phyloP scores from a whole-genome alignment of 2,888 invertebrate species.

The Apamea crenata region DNA sequence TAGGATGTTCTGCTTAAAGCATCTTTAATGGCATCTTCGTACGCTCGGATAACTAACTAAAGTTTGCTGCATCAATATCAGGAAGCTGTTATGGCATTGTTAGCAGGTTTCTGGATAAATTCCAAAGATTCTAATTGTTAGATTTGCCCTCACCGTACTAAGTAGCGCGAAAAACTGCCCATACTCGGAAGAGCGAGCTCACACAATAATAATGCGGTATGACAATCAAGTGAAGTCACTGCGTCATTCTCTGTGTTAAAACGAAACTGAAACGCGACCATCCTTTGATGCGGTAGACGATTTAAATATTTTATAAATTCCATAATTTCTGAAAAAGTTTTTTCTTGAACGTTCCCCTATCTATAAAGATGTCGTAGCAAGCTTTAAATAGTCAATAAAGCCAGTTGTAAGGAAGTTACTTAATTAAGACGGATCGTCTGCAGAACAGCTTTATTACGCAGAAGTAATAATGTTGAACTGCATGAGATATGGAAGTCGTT shows the following conservation, averaged over 20 bases:
- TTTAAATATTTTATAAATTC: neutral
- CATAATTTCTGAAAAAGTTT: neutral
- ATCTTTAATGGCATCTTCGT: neutral
- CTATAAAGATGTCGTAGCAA: neutral
- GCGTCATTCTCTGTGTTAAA: neutral
- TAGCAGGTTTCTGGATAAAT: slow-evolving; percentile 1
- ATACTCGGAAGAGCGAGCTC: neutral
- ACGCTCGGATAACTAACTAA: neutral
- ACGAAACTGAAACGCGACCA: neutral
- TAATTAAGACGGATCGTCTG: slow-evolving; percentile 39
- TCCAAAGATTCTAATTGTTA: neutral
- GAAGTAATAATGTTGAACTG: slow-evolving; percentile 50
- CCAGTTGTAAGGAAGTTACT: slow-evolving; percentile 34
- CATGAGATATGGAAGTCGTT: slow-evolving; percentile 47
- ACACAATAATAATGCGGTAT: too few relatives aligned
- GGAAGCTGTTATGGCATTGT: neutral
- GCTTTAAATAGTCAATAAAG: slow-evolving; percentile 48
- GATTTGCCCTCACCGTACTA: neutral
- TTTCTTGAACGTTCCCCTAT: neutral
- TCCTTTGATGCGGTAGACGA: neutral
- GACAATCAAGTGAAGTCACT: neutral
- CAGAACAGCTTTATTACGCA: slow-evolving; percentile 44
- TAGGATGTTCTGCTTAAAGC: neutral
- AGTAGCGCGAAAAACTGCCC: neutral
- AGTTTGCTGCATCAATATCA: neutral